phyloP scores from a whole-genome alignment of 2,888 invertebrate species.

The Acanthosepion esculentum region DNA sequence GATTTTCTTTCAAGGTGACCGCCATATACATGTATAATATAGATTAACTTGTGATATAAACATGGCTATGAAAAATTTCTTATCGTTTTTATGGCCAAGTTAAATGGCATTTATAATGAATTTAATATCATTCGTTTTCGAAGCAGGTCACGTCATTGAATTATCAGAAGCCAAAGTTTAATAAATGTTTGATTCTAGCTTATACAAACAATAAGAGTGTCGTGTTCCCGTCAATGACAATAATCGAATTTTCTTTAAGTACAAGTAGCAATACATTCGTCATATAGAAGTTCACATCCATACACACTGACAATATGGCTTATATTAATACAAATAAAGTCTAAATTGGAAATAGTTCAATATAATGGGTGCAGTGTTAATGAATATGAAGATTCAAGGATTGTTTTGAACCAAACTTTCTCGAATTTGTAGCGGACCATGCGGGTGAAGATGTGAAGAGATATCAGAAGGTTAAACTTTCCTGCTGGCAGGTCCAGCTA shows the following conservation, averaged over 20 bases:
- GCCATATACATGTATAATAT: no score
- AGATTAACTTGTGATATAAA: no score
- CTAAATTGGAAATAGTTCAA: neutral
- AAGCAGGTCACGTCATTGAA: neutral
- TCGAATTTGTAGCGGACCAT: no score
- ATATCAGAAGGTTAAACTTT: no score
- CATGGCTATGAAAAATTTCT: neutral
- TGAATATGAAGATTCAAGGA: neutral
- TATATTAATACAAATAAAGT: neutral
- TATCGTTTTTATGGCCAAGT: neutral
- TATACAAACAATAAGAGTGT: neutral
- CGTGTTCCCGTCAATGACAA: neutral
- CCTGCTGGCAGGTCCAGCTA: no score
- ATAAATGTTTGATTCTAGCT: neutral
- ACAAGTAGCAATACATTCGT: neutral
- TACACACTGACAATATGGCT: neutral
- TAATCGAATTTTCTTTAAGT: neutral
- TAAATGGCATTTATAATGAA: neutral
- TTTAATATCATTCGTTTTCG: neutral
- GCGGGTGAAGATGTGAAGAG: no score
- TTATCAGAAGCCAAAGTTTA: neutral
- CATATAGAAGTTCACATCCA: neutral
- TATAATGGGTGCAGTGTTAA: neutral
- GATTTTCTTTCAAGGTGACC: no score
- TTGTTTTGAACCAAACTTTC: neutral